Evolutionary conservation across 1,140 invertebrate species (phyloP).

Genomic region (Macrobrachium nipponense): DNA sequence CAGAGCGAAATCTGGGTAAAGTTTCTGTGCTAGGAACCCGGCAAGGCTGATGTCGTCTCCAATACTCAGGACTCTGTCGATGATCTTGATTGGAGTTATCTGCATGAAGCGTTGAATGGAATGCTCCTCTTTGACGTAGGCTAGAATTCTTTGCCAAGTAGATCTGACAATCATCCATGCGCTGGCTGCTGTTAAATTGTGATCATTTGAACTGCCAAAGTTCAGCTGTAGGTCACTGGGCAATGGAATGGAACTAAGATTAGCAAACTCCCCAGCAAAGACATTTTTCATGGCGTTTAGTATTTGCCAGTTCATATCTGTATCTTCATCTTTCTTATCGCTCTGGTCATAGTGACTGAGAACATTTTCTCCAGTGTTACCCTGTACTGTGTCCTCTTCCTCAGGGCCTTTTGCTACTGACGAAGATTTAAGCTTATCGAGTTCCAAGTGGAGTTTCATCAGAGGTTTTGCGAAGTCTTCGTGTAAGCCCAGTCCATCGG

Average conservation of each 20-base stretch:
- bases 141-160: slow-evolving; percentile 11
- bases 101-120: slow-evolving; percentile 8
- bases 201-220: not conserved
- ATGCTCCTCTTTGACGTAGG: slow-evolving; percentile 4
- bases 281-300: not conserved
- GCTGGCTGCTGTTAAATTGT: not conserved
- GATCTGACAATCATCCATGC: slow-evolving; percentile 12
- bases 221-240: too few species aligned
- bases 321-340: too few species aligned
- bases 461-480: not conserved
- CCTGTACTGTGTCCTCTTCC: not conserved
- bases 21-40: slow-evolving; percentile 33
- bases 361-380: too few species aligned
- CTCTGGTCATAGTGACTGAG: too few species aligned
- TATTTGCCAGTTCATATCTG: too few species aligned
- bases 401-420: not conserved
- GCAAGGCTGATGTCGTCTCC: slow-evolving; percentile 41
- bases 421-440: not conserved
- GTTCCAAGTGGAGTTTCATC: not conserved
- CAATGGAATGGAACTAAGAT: not conserved
- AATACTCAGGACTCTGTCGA: slow-evolving; percentile 24
- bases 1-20: slow-evolving; percentile 38
- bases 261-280: not conserved
- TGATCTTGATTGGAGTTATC: slow-evolving; percentile 28
- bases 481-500: not conserved